These are phyloP conservation scores for Pycnonotus jocosus DNA, from an alignment of 2,113 vertebrate genomes.

Conservation along the genomic window DNA sequence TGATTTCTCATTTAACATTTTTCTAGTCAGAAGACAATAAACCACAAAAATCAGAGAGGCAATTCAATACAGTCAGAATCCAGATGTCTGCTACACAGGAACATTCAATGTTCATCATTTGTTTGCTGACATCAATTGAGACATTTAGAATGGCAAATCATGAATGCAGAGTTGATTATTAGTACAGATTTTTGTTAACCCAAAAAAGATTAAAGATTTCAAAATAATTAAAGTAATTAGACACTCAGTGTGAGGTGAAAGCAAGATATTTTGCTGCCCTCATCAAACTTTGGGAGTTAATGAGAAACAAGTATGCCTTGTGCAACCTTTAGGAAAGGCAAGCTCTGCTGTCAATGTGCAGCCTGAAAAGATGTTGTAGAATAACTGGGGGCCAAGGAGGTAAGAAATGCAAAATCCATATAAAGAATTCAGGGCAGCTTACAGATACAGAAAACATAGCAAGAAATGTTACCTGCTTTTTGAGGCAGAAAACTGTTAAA, in stretches of 20 bases:
- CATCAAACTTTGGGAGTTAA: neutral
- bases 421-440: neutral
- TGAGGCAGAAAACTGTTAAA: neutral
- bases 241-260: neutral
- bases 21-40: neutral
- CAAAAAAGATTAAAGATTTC: neutral
- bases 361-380: neutral
- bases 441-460: neutral
- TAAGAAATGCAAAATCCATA: neutral
- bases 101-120: neutral
- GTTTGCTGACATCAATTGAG: neutral
- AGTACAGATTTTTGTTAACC: neutral
- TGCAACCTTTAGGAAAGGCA: neutral
- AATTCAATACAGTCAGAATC: neutral
- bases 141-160: neutral
- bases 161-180: neutral
- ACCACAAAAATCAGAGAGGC: neutral
- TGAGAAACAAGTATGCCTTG: accelerated
- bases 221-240: neutral
- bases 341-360: neutral
- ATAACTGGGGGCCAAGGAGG: neutral
- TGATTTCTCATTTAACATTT: neutral
- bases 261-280: neutral
- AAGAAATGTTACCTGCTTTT: neutral
- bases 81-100: neutral